phyloP scores from a whole-genome alignment of 2,113 vertebrate species.

The Pampusana beccarii region DNA sequence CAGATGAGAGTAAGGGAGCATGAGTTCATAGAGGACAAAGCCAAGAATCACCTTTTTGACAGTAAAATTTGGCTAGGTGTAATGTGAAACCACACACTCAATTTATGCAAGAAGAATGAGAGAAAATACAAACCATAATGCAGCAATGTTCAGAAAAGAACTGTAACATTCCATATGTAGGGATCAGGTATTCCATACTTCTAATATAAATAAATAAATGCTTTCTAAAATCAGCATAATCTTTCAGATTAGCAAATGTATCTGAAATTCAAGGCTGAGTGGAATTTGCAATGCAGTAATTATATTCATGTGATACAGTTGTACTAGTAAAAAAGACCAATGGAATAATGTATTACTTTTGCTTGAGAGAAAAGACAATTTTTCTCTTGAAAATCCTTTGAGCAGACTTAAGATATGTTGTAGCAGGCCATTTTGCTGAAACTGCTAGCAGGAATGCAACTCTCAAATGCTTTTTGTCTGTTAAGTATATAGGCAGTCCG shows the following conservation, averaged over 20 bases:
- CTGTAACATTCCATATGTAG: background rate
- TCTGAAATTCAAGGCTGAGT: background rate
- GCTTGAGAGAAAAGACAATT: background rate
- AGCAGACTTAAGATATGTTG: background rate
- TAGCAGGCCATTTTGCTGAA: background rate
- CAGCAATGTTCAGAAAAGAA: background rate
- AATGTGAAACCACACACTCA: background rate
- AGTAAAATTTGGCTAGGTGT: background rate
- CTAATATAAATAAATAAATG: background rate
- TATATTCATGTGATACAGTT: background rate
- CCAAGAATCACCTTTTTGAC: background rate
- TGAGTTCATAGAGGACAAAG: background rate
- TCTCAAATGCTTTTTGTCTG: background rate
- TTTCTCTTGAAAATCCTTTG: background rate
- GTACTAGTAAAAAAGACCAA: background rate
- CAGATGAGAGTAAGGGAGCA: background rate
- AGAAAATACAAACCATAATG: background rate
- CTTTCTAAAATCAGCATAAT: background rate
- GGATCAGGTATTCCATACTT: background rate
- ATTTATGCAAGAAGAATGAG: background rate
- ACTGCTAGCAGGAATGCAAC: background rate
- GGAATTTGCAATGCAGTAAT: background rate
- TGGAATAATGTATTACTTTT: background rate
- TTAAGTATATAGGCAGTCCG: fast-evolving
- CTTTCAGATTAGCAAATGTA: background rate